phyloP scores from a whole-genome alignment of 2,797 vertebrate species.

The Crypturellus tataupa region DNA sequence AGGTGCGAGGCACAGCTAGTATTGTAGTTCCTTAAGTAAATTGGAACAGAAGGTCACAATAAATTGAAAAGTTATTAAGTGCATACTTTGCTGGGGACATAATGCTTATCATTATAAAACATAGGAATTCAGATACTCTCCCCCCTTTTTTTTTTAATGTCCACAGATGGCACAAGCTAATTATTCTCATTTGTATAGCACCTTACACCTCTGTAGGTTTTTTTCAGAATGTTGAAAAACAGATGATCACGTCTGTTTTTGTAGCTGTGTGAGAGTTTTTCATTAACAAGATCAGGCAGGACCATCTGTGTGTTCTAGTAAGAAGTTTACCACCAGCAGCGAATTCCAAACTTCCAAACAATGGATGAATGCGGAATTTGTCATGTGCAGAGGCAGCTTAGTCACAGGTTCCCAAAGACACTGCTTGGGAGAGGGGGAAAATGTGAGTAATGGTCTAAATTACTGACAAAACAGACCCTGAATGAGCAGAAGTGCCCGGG shows the following conservation, averaged over 20 bases:
- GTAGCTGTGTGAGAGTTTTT: constrained; percentile 84
- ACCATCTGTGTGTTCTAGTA: constrained; percentile 85
- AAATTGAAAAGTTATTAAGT: constrained; percentile 73
- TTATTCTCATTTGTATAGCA: constrained; percentile 81
- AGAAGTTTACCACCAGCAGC: constrained; percentile 85
- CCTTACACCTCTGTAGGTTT: constrained; percentile 79
- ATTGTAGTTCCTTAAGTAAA: constrained; percentile 66
- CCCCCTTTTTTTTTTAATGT: constrained; percentile 68
- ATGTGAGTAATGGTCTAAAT: background rate
- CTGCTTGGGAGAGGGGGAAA: constrained; percentile 8
- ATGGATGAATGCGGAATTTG: constrained; percentile 46
- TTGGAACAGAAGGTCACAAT: constrained; percentile 67
- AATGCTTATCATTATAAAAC: constrained; percentile 67
- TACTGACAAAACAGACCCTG: background rate
- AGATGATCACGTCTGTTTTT: constrained; percentile 88
- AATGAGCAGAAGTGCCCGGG: background rate
- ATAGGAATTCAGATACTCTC: constrained; percentile 39
- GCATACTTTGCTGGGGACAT: constrained; percentile 29
- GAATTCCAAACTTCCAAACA: constrained; percentile 75
- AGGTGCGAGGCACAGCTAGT: constrained; percentile 49
- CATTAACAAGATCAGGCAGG: constrained; percentile 89
- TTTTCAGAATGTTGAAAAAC: constrained; percentile 83
- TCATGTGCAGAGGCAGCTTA: constrained; percentile 35
- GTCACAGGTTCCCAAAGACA: constrained; percentile 19
- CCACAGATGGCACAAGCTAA: constrained; percentile 87